Evolutionary conservation across 2,888 invertebrate species (phyloP).

Genomic region (Proisotoma minuta): DNA sequence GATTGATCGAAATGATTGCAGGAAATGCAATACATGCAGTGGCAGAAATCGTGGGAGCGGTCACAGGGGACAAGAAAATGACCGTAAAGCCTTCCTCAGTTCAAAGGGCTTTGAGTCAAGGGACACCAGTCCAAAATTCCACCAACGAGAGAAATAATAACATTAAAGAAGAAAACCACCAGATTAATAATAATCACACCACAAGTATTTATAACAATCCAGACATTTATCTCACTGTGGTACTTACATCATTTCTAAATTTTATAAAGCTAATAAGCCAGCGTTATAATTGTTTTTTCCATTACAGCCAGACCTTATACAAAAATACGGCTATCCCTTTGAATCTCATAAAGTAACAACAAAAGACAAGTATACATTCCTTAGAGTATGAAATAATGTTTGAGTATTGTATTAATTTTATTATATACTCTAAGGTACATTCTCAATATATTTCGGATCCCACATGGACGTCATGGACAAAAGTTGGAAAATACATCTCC

Average conservation of each 20-base stretch:
- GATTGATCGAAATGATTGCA: background rate
- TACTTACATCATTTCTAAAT: no score
- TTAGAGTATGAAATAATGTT: no score
- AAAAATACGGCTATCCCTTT: conserved; percentile 10
- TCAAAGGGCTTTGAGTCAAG: background rate
- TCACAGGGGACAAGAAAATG: conserved; percentile 8
- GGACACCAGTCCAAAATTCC: background rate
- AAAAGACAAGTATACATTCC: no score
- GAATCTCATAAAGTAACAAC: conserved; percentile 7
- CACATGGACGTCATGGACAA: conserved; percentile 2
- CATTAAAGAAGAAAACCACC: background rate
- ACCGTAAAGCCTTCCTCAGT: background rate
- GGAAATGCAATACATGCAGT: background rate
- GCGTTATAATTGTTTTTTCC: background rate
- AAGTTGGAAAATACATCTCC: background rate
- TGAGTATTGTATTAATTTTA: no score
- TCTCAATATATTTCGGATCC: conserved; percentile 8
- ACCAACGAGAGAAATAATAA: background rate
- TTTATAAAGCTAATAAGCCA: background rate
- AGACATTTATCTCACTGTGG: conserved; percentile 5
- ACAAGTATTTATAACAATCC: conserved; percentile 1
- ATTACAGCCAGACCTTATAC: conserved; percentile 6
- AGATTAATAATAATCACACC: background rate
- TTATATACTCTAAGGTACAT: no score
- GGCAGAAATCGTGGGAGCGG: conserved; percentile 2